Evolutionary conservation across 2,797 vertebrate genomes (phyloP), one percentile per base, ranked within the genome.

Genomic region (Protonibea diacanthus): DNA sequence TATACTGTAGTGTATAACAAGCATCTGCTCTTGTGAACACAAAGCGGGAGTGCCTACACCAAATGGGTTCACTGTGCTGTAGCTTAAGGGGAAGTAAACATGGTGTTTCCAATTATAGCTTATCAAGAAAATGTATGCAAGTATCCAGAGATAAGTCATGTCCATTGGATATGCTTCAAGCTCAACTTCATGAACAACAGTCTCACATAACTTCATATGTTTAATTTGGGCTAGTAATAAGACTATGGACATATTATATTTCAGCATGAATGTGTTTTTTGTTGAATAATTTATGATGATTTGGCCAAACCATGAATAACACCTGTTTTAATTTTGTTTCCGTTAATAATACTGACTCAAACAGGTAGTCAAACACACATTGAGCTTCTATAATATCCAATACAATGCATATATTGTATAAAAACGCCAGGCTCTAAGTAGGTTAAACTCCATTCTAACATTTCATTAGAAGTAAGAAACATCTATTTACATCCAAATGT

Each of bases 1-100:
- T 81, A 85, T 18, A 62, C 49, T 20, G 29, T 5, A 55, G 70
- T 60, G 71, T 78, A 45, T 67, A 72, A 91, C 85, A 87, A 77
- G 70, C 53, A 49, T 61, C 49, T 83, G 42, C 45, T 81, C 21
- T 64, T 78, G 62, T 75, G 59, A 81, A 88, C 56, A 83, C 76
- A 79, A 48, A 56, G 57, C 57, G 60, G 66, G 23, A n/a, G 55
- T 64, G 68, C 33, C 29, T 63, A 21, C 25, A 71, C 44, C n/a
- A 80, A 71, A 56, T 59, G 47, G 25, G 23, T 69, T 45, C 21
- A 70, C 47, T 62, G 62, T 15, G 17, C 12, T 77, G 72, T 13
- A 79, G 70, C 68, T 72, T 40, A 51, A 67, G 76, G 47, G 56
- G 74, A 72, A 57, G n/a, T 2, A 44, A 67, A 49, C 51, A 47